Conservation (phyloP, 2,113 vertebrate genomes). For the Numenius arquata region DNA sequence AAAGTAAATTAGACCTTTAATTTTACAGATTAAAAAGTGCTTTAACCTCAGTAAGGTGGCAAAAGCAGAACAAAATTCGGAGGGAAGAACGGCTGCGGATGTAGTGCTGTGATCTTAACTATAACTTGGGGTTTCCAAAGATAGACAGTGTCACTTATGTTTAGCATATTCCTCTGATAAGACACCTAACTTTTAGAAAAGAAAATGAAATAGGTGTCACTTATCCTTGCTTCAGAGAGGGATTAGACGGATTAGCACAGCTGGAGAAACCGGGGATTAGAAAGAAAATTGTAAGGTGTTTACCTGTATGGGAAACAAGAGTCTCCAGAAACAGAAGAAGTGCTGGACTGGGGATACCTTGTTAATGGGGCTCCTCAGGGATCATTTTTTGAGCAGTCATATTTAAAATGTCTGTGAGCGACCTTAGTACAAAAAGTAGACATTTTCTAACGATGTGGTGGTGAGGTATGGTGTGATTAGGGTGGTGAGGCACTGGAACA, state of each 20-base stretch:
- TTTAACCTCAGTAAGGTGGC: background rate
- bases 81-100: background rate
- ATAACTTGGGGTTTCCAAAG: background rate
- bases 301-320: constrained; percentile 3
- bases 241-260: constrained; percentile 39
- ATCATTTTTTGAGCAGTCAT: background rate
- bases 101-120: background rate
- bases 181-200: background rate
- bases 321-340: background rate
- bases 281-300: background rate
- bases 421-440: background rate
- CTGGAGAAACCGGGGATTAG: background rate
- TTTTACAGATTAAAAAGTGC: background rate
- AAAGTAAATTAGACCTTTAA: background rate
- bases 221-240: constrained; percentile 30
- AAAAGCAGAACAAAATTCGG: background rate
- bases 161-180: constrained; percentile 33
- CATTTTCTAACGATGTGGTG: background rate
- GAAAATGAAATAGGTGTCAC: background rate
- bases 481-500: too few relatives aligned
- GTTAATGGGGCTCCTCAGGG: background rate
- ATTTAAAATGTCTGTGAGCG: background rate
- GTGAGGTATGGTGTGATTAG: too few relatives aligned
- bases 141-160: background rate
- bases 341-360: background rate